Base-by-base conservation (phyloP, 2,888 invertebrate genomes). In the Hipparchia sbordonii region DNA sequence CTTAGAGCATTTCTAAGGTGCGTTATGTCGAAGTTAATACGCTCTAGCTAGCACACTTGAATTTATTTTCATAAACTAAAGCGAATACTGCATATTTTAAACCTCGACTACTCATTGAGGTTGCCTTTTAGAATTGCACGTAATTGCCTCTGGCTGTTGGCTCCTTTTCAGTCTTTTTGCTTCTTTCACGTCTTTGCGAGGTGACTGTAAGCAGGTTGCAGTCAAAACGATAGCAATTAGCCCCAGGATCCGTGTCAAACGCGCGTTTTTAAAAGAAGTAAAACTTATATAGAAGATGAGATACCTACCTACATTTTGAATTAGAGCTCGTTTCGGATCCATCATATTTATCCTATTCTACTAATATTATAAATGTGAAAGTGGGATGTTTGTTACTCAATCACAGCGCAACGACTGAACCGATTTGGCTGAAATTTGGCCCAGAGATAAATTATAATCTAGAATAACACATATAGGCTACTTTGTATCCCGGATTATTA, bases 161-260 rank as follows among this genome's bases (percentile, higher is more conserved):
- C 23, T 73, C 76, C 76, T 79, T 82, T 85, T 83, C 82, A 85
- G 78, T 82, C 82, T 82, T 85, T 87, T 88, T 83, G 82, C 83
- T 84, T 85, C 83, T 82, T 82, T 80, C 82, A 82, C 82, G 82
- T 82, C 81, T 80, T 76, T 78, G 74, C 76, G 65, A 71, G 61
- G 75, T 61, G 65, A 66, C 69, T 69, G 71, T 71, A 69, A 73
- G 73, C 72, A 48, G 68, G 70, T 61, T 77, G 46, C 48, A 51
- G 56, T 67, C 72, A 71, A 72, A 72, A 70, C 67, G 66, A 46
- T 9, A 67, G 71, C 66, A 63, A 67, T 67, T 39, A 73, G 66
- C 75, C 66, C 23, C 39, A 59, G 67, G 71, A 69, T 46, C 23
- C 45, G 23, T 66, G 52, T 52, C 72, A 66, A 60, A 68, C 8